A percentile compares a stretch with the other conserved stretches of the same genome.
phyloP scores from a whole-genome alignment of 2,888 invertebrate genomes.

The Acrocyrtus sp. region DNA sequence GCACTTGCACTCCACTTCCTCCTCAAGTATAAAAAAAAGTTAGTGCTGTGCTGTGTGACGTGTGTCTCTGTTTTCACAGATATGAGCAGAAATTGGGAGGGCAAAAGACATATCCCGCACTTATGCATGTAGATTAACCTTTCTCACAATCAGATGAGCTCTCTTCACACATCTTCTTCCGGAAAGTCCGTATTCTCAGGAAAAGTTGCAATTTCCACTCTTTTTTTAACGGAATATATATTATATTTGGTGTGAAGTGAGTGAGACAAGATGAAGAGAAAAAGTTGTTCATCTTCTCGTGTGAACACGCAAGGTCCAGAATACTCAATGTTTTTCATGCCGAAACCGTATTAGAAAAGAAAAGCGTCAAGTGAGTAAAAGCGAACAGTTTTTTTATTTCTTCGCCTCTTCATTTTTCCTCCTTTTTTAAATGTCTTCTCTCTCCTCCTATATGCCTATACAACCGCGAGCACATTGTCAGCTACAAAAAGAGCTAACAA shows the following conservation, averaged over 20 bases:
- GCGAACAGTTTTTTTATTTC: too few relatives aligned
- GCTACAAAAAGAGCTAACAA: too few relatives aligned
- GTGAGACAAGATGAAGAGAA: conserved; percentile 1
- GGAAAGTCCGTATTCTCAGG: not conserved
- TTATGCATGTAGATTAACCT: conserved; percentile 40
- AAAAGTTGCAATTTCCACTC: too few relatives aligned
- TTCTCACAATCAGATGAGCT: conserved; percentile 23
- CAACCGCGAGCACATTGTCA: too few relatives aligned
- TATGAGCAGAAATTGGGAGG: not conserved
- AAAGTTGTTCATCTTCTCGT: conserved; percentile 1
- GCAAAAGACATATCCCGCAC: not conserved
- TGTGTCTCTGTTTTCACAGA: conserved; percentile 20
- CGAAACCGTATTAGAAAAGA: too few relatives aligned
- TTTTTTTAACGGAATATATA: not conserved
- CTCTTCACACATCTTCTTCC: not conserved
- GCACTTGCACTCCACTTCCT: too few relatives aligned
- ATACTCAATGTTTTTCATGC: conserved; percentile 34
- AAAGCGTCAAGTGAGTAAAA: too few relatives aligned
- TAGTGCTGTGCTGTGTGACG: conserved; percentile 27
- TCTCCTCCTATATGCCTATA: too few relatives aligned
- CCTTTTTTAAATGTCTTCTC: too few relatives aligned
- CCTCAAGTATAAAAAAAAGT: conserved; percentile 27
- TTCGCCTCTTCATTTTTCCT: conserved; percentile 1
- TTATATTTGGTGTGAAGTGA: conserved; percentile 5
- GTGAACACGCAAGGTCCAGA: conserved; percentile 25